Evolutionary conservation across 2,888 invertebrate species (phyloP), one percentile per base, ranked within the genome.

Genomic region (Blastobasis lacticolella): DNA sequence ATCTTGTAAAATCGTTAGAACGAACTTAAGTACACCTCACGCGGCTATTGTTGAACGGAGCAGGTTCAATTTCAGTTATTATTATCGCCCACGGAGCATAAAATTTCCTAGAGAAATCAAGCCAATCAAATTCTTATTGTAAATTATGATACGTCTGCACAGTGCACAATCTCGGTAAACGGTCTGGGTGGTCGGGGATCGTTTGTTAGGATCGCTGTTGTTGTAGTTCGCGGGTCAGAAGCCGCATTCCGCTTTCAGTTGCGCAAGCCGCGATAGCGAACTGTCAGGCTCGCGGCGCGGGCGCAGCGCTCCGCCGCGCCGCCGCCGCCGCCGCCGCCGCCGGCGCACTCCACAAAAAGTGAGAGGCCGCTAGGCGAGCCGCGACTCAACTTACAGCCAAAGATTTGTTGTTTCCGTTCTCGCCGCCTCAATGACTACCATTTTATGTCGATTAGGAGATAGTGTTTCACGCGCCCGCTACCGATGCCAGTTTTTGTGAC

Each of bases 361-460:
- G 71, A 83, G 76, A 75, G 81, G 76, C 71, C 69, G 65, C 70
- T 70, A 75, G 71, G 66, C 67, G 67, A 75, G 69, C 67, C 61
- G 63, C 69, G 69, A 73, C 77, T 83, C 81, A 72, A 59, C 73
- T 82, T 82, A 82, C 82, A 75, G 67, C 64, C 70, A 65, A 73
- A 81, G 85, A 86, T 84, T 85, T 82, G 81, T 84, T 82, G 81
- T 85, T 85, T 86, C 87, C 87, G 85, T 71, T 86, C 80, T 78
- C 76, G 80, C 75, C 79, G 81, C 79, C 75, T 84, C 81, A 86
- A 85, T 86, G 85, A 77, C 84, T 85, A 84, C 86, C 84, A 86
- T 83, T 87, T 85, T 86, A 75, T 85, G 81, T 84, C 84, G 86
- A 87, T 86, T 81, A 78, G 75, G 65, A 86, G 85, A 87, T 88